These are phyloP conservation scores for Anguilla rostrata DNA, from an alignment of 2,113 vertebrate species.

Conservation along the genomic window DNA sequence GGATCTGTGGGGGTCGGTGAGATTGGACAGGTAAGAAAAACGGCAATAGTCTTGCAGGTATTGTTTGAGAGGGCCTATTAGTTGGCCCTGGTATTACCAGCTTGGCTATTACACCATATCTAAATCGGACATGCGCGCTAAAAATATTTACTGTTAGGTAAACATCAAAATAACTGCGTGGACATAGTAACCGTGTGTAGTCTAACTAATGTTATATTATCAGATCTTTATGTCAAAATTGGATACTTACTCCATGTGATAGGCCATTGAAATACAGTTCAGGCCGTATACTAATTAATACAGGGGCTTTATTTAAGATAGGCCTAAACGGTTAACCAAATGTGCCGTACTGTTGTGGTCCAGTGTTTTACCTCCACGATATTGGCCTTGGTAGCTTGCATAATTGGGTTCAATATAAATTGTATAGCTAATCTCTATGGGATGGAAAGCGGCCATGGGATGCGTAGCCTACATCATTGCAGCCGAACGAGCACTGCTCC, in stretches of 20 bases:
- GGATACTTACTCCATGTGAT: not conserved
- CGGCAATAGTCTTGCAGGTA: not conserved
- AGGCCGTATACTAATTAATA: not conserved
- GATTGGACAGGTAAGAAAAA: constrained; percentile 64
- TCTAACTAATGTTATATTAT: not conserved
- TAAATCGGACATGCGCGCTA: not conserved
- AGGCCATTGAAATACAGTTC: not conserved
- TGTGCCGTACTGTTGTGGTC: too few relatives aligned
- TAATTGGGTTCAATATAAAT: not conserved
- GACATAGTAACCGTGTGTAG: not conserved
- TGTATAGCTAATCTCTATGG: not conserved
- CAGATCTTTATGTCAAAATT: not conserved
- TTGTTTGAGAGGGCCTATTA: not conserved
- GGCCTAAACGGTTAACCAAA: too few relatives aligned
- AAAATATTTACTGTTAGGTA: not conserved
- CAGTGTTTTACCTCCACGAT: not conserved
- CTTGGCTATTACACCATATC: not conserved
- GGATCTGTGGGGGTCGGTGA: constrained; percentile 61
- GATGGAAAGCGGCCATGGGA: not conserved
- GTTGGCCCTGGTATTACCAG: not conserved
- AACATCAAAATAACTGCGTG: not conserved
- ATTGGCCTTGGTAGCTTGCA: not conserved
- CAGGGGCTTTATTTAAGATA: too few relatives aligned
- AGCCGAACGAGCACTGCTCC: too few relatives aligned
- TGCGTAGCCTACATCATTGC: too few relatives aligned